These are phyloP conservation scores for Cinclus cinclus DNA, from an alignment of 2,113 vertebrate genomes.

Conservation along the genomic window DNA sequence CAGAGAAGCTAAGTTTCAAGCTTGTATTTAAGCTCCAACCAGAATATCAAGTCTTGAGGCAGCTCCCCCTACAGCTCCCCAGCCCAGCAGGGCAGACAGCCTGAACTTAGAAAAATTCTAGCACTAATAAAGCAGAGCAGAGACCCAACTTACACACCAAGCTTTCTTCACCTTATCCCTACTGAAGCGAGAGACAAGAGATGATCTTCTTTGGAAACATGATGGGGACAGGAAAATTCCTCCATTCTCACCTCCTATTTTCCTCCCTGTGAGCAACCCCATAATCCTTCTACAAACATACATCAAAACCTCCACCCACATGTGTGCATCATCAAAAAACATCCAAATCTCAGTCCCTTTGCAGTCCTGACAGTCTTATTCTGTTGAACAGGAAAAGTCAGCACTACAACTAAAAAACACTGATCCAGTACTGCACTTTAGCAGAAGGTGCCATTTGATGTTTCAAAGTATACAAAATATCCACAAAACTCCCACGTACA, in stretches of 20 bases:
- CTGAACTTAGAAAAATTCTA: not conserved
- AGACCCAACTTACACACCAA: not conserved
- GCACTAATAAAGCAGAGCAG: not conserved
- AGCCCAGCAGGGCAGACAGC: not conserved
- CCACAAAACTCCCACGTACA: accelerated
- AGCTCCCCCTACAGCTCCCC: not conserved
- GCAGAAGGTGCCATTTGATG: not conserved
- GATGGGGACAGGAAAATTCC: not conserved
- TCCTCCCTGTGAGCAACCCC: not conserved
- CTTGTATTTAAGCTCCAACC: not conserved
- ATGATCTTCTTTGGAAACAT: not conserved
- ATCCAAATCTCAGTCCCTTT: not conserved
- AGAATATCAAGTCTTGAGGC: not conserved
- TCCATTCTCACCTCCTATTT: not conserved
- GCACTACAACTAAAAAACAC: not conserved
- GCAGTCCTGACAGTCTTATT: not conserved
- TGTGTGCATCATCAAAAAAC: not conserved
- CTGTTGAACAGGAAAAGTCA: not conserved
- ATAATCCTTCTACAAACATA: not conserved
- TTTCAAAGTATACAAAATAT: not conserved
- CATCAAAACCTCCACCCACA: not conserved
- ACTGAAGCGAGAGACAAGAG: not conserved
- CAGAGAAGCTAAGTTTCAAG: not conserved
- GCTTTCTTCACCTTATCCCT: not conserved
- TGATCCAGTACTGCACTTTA: not conserved